Evolutionary conservation across 2,888 invertebrate genomes (phyloP).

Genomic region (Ectropis crepuscularia): DNA sequence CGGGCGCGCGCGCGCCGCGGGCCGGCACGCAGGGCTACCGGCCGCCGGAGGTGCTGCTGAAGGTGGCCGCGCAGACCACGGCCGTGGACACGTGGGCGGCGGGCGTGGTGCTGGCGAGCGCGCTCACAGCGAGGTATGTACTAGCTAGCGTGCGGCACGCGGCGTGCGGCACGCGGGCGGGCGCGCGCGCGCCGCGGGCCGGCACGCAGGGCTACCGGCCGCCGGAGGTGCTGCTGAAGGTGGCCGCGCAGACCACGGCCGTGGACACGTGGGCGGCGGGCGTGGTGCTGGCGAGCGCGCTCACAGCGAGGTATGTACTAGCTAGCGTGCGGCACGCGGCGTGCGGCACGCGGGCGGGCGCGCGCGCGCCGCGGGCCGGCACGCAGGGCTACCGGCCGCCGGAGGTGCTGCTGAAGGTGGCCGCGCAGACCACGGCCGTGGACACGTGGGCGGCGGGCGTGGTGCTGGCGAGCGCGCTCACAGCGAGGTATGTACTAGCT

Average conservation of each 20-base stretch:
- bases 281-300: slow-evolving; percentile 88
- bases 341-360: slow-evolving; percentile 69
- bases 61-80: slow-evolving; percentile 91
- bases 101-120: slow-evolving; percentile 90
- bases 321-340: too few species aligned
- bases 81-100: slow-evolving; percentile 96
- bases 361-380: slow-evolving; percentile 92
- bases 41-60: slow-evolving; percentile 93
- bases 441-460: slow-evolving; percentile 96
- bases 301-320: slow-evolving; percentile 92
- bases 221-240: slow-evolving; percentile 93
- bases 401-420: slow-evolving; percentile 91
- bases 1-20: slow-evolving; percentile 89
- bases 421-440: slow-evolving; percentile 92
- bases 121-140: slow-evolving; percentile 92
- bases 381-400: slow-evolving; percentile 96
- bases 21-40: slow-evolving; percentile 96
- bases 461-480: slow-evolving; percentile 88
- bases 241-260: slow-evolving; percentile 91
- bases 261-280: slow-evolving; percentile 96
- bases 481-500: slow-evolving; percentile 92
- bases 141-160: too few species aligned
- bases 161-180: slow-evolving; percentile 60
- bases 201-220: slow-evolving; percentile 96
- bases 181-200: slow-evolving; percentile 90